Conservation (phyloP, 2,113 vertebrate species). For the Tursiops truncatus region DNA sequence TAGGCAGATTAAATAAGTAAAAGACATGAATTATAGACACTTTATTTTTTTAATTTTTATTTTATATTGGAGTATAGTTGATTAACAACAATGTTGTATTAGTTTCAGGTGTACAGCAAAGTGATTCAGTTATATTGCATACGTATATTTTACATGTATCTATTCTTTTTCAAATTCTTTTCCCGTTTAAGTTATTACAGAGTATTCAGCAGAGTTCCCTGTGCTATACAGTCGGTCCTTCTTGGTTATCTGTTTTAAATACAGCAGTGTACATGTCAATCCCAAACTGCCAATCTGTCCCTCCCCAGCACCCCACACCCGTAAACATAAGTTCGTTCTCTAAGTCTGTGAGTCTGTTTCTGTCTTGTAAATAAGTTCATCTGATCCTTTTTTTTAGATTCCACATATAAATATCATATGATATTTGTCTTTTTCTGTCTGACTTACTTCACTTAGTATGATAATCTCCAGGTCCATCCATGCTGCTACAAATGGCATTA, state of each 20-base stretch:
- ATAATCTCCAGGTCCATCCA: neutral
- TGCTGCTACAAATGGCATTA: too few relatives aligned
- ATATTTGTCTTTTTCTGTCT: neutral
- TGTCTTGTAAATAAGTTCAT: neutral
- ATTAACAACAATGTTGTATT: neutral
- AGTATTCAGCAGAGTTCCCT: neutral
- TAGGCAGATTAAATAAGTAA: slow-evolving; percentile 4
- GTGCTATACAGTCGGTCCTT: neutral
- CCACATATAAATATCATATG: neutral
- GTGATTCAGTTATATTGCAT: neutral
- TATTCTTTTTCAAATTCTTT: neutral
- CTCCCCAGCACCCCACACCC: neutral
- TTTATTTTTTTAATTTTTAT: neutral
- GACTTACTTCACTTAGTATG: neutral
- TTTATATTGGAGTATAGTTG: neutral
- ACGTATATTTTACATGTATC: neutral
- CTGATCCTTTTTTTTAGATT: neutral
- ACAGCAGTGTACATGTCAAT: neutral
- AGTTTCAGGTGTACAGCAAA: neutral
- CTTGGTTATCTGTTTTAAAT: neutral
- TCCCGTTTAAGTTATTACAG: neutral
- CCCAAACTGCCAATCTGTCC: neutral
- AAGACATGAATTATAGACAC: slow-evolving; percentile 30
- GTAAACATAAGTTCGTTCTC: neutral
- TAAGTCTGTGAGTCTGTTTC: neutral